phyloP scores from a whole-genome alignment of 2,888 invertebrate genomes.

The Augochlorella aurata region DNA sequence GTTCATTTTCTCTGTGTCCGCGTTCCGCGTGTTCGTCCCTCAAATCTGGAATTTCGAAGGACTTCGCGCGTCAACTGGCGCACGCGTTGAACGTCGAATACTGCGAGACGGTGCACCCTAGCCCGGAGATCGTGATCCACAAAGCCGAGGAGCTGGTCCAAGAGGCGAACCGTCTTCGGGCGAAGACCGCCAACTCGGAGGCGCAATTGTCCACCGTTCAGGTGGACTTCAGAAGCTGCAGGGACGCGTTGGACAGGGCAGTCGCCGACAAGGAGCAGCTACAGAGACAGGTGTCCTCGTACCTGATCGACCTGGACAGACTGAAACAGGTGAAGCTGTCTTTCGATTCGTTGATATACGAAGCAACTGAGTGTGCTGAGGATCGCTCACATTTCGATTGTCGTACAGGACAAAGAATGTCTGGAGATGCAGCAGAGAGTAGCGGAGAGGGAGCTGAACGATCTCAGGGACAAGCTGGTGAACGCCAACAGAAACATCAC shows the following conservation, averaged over 20 bases:
- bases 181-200: conserved; percentile 82
- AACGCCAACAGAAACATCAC: conserved; percentile 86
- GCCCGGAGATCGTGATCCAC: conserved; percentile 88
- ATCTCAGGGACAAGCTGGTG: conserved; percentile 86
- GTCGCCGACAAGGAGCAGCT: conserved; percentile 89
- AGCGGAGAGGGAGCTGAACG: conserved; percentile 88
- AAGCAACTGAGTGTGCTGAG: no score
- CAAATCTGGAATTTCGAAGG: conserved; percentile 82
- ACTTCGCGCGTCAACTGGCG: conserved; percentile 88
- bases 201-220: conserved; percentile 84
- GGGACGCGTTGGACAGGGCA: conserved; percentile 86
- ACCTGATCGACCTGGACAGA: conserved; percentile 88
- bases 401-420: conserved; percentile 86
- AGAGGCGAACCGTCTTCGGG: conserved; percentile 87
- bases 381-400: no score
- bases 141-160: conserved; percentile 91
- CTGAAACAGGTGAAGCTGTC: conserved; percentile 84
- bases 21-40: neutral
- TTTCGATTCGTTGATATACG: neutral
- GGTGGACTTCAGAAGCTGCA: conserved; percentile 86
- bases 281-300: conserved; percentile 88
- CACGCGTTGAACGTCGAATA: conserved; percentile 88
- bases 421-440: conserved; percentile 88
- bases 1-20: neutral
- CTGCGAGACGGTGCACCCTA: conserved; percentile 85